phyloP scores from a whole-genome alignment of 2,113 vertebrate genomes.

The Oxyura jamaicensis region DNA sequence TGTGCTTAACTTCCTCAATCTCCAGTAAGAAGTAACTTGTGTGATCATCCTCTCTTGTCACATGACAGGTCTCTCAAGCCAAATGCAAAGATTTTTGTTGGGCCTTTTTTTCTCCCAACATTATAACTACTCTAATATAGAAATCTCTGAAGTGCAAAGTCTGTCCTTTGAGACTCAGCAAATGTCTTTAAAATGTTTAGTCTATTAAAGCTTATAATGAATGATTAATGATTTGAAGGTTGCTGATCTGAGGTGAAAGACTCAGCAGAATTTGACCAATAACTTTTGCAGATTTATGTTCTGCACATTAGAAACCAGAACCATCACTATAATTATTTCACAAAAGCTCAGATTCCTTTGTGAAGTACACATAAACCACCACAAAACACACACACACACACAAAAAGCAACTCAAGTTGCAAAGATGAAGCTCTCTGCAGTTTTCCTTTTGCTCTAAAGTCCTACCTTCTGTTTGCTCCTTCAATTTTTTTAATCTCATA shows the following conservation, averaged over 20 bases:
- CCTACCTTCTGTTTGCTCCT: neutral
- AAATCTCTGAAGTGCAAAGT: slow-evolving; percentile 13
- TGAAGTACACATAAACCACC: neutral
- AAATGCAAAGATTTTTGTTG: neutral
- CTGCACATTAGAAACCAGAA: slow-evolving; percentile 1
- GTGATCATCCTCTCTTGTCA: neutral
- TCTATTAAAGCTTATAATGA: slow-evolving; percentile 51
- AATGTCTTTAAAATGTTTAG: slow-evolving; percentile 50
- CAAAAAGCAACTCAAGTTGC: neutral
- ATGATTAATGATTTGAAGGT: slow-evolving; percentile 56
- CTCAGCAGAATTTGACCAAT: slow-evolving; percentile 39
- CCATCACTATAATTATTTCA: slow-evolving; percentile 1
- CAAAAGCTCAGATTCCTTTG: neutral
- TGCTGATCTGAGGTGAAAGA: slow-evolving; percentile 39
- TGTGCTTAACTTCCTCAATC: neutral
- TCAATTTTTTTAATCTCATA: neutral
- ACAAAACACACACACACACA: neutral
- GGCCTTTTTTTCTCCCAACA: neutral
- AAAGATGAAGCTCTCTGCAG: neutral
- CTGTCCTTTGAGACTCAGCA: slow-evolving; percentile 38
- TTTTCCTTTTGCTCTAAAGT: neutral
- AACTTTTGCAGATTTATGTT: slow-evolving; percentile 47
- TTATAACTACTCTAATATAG: neutral
- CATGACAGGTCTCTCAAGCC: neutral
- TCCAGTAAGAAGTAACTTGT: neutral